Base-by-base conservation (phyloP, 1,140 invertebrate species). In the Vollenhovia emeryi region DNA sequence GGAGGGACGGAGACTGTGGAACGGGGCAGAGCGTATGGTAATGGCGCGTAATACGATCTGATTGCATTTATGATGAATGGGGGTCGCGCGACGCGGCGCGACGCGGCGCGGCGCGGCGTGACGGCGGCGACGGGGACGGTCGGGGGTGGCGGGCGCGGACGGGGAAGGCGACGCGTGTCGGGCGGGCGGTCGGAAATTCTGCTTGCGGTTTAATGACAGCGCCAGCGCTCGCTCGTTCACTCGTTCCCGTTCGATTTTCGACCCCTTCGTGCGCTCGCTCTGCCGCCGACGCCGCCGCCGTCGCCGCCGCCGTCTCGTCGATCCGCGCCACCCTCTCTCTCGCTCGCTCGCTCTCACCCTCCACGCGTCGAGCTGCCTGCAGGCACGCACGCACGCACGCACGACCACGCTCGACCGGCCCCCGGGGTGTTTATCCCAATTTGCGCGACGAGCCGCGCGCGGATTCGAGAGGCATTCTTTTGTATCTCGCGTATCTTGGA, bases 1-100 rank as follows among this genome's bases (percentile, higher is more conserved):
- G 68, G n/a, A 60, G 64, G 73, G 57, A 73, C 21, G 33, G 33
- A 43, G 73, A 64, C 76, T n/a, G n/a, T n/a, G 76, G 43, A 64
- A 84, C 48, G 66, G 82, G 68, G 50, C 71, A 74, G 76, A 80
- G 86, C 89, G 83, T 88, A 92, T 91, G 90, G 86, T 92, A 91
- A 92, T 92, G 86, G 89, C 86, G 85, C 86, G 87, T 92, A 92
- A 92, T 92, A 90, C 89, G 89, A 91, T 91, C 88, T 90, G 91
- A 92, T 92, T 91, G 88, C 89, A 85, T 91, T 91, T 90, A 91
- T 89, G 90, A 91, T 88, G 90, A 91, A 90, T 87, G 89, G 84
- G 90, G 87, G 84, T 87, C 83, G 79, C 69, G 62, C 62, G 52
- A 79, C 62, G 57, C 75, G 52, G 62, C 74, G n/a, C n/a, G n/a